Conservation (phyloP, 2,113 vertebrate species). For the Pterocles orientalis region DNA sequence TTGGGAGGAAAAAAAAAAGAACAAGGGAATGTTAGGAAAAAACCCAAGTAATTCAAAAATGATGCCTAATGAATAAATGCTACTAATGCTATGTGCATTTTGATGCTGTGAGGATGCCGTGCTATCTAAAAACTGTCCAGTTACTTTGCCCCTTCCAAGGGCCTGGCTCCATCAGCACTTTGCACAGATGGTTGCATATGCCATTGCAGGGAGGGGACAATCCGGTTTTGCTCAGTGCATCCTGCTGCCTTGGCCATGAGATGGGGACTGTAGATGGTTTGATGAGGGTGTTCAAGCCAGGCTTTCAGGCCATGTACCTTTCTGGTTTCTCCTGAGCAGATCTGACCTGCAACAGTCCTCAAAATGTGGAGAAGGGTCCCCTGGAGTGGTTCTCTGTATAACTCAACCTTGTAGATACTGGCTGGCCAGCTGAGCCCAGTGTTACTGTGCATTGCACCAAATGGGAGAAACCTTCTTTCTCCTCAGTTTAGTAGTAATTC, state of each 20-base stretch:
- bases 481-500: background rate
- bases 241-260: rapidly evolving
- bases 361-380: background rate
- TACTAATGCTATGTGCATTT: background rate
- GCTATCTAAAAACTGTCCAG: background rate
- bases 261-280: background rate
- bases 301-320: background rate
- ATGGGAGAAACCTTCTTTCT: background rate
- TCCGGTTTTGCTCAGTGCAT: rapidly evolving
- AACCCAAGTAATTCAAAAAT: background rate
- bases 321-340: background rate
- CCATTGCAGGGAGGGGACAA: background rate
- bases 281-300: background rate
- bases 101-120: background rate
- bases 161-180: background rate
- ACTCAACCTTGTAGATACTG: background rate
- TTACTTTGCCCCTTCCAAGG: background rate
- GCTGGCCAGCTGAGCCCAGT: background rate
- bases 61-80: background rate
- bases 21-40: background rate
- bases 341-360: background rate
- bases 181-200: background rate
- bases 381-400: background rate
- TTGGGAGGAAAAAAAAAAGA: background rate
- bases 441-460: rapidly evolving